Conservation (phyloP, 1,140 invertebrate species). For the Trinorchestia longiramus region DNA sequence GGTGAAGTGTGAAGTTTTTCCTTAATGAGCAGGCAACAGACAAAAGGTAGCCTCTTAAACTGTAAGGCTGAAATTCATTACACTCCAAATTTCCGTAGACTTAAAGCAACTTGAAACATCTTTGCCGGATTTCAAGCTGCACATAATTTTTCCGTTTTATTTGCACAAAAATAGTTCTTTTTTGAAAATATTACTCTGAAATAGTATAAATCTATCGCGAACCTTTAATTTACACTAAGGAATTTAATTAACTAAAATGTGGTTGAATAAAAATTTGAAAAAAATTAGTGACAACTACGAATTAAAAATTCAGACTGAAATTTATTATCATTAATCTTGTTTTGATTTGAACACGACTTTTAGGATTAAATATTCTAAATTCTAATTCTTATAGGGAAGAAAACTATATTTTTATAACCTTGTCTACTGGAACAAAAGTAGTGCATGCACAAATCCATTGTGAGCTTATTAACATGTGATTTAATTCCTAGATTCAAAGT, state of each 20-base stretch:
- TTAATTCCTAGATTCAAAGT: not conserved
- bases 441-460: too few relatives aligned
- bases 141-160: not conserved
- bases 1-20: not conserved
- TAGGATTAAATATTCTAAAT: too few relatives aligned
- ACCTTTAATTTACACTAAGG: not conserved
- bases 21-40: not conserved
- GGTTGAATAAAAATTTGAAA: not conserved
- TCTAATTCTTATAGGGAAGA: too few relatives aligned
- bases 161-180: not conserved
- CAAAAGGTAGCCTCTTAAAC: not conserved
- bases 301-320: not conserved
- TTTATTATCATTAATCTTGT: not conserved
- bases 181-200: not conserved
- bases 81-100: not conserved
- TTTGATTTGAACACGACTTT: too few relatives aligned
- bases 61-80: not conserved
- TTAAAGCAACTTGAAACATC: not conserved
- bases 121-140: not conserved
- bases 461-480: not conserved
- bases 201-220: not conserved
- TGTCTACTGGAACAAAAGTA: too few relatives aligned
- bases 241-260: not conserved
- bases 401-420: too few relatives aligned
- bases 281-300: not conserved